These are phyloP conservation scores for Liasis olivaceus DNA, from an alignment of 2,797 vertebrate genomes.

Conservation along the genomic window DNA sequence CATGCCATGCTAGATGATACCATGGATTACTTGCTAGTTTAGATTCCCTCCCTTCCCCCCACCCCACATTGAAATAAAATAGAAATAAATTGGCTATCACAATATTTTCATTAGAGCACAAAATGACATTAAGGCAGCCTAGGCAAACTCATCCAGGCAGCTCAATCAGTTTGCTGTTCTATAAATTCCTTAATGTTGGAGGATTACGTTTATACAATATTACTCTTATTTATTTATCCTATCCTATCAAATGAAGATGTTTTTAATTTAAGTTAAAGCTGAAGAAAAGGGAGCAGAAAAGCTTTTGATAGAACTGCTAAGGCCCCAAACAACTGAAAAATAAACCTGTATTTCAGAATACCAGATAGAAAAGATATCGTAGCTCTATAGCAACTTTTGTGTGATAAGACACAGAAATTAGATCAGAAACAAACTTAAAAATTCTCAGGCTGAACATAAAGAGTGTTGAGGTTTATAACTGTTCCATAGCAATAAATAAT, in stretches of 20 bases:
- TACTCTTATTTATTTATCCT: too few relatives aligned
- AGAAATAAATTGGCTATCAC: background rate
- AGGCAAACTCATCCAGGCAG: background rate
- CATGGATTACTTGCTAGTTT: background rate
- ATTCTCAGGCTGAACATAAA: background rate
- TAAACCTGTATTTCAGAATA: background rate
- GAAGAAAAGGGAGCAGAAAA: background rate
- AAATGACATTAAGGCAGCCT: background rate
- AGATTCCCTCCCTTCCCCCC: background rate
- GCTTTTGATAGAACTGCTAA: background rate
- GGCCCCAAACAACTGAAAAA: background rate
- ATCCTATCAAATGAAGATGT: background rate
- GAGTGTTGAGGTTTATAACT: background rate
- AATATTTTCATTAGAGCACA: background rate
- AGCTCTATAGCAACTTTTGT: background rate
- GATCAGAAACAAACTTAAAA: background rate
- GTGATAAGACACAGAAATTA: background rate
- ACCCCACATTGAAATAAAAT: background rate
- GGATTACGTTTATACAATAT: background rate
- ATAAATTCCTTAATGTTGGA: background rate
- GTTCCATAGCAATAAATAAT: background rate
- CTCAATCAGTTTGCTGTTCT: background rate
- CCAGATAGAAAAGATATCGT: background rate
- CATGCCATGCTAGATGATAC: background rate
- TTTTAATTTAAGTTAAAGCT: background rate